Conservation (phyloP, 1,140 invertebrate species). For the Drosophila malerkotliana region DNA sequence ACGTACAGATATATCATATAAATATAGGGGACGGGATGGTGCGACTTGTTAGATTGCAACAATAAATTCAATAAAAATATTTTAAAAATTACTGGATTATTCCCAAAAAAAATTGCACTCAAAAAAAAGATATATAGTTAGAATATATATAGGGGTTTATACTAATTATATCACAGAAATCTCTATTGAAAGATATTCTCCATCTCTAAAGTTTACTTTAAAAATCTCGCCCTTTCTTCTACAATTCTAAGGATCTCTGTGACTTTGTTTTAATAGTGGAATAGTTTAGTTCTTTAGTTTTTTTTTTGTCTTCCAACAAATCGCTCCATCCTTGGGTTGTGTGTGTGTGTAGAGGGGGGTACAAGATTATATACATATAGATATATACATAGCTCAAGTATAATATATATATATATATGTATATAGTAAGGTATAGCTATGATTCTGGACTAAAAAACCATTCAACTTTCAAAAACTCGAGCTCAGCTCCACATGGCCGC, state of each 20-base stretch:
- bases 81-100: slow-evolving; percentile 10
- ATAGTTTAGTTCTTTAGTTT: not conserved
- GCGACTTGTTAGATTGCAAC: slow-evolving; percentile 12
- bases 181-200: not conserved
- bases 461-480: slow-evolving; percentile 4
- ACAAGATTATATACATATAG: not conserved
- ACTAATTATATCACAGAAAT: slow-evolving; percentile 1
- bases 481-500: slow-evolving; percentile 39
- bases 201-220: not conserved
- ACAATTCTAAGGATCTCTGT: not conserved
- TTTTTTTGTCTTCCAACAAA: not conserved
- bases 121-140: not conserved
- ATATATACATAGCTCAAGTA: not conserved
- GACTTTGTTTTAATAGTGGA: not conserved
- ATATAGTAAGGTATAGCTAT: slow-evolving; percentile 17
- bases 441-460: slow-evolving; percentile 14
- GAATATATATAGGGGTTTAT: not conserved
- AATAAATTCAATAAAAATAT: not conserved
- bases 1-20: slow-evolving; percentile 29
- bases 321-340: not conserved
- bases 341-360: not conserved
- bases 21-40: not conserved
- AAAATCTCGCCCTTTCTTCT: not conserved
- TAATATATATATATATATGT: slow-evolving; percentile 9
- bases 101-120: slow-evolving; percentile 14